These are phyloP conservation scores for Geococcyx californianus DNA, from an alignment of 2,113 vertebrate species.

Conservation along the genomic window DNA sequence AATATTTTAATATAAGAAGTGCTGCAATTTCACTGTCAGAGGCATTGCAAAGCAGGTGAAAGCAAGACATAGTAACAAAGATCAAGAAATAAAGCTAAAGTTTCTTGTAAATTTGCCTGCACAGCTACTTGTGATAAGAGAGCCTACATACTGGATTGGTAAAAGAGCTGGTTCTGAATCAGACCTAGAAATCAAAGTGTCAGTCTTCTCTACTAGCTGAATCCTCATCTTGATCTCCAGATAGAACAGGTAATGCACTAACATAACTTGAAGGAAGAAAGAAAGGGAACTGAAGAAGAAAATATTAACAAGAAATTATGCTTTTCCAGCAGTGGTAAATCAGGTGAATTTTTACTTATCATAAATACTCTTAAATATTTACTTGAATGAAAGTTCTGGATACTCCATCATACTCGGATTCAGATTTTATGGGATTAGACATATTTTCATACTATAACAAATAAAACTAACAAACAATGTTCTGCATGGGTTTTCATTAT, in stretches of 20 bases:
- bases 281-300: neutral
- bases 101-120: neutral
- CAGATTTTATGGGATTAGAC: neutral
- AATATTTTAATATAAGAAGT: neutral
- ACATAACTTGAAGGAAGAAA: neutral
- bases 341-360: neutral
- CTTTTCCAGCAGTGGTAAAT: neutral
- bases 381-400: neutral
- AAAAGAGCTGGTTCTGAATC: neutral
- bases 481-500: neutral
- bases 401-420: neutral
- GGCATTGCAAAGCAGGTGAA: neutral
- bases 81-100: neutral
- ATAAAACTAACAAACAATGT: neutral
- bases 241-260: neutral
- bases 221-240: neutral
- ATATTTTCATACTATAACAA: neutral
- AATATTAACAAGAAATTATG: neutral
- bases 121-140: neutral
- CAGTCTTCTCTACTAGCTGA: neutral
- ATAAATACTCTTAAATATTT: neutral
- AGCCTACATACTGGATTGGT: neutral
- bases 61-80: neutral
- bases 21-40: neutral
- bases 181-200: neutral